A percentile compares a stretch with the other conserved stretches of the same genome.
These are phyloP conservation scores for Chaenodraco wilsoni DNA, from an alignment of 2,797 vertebrate genomes.

Conservation along the genomic window DNA sequence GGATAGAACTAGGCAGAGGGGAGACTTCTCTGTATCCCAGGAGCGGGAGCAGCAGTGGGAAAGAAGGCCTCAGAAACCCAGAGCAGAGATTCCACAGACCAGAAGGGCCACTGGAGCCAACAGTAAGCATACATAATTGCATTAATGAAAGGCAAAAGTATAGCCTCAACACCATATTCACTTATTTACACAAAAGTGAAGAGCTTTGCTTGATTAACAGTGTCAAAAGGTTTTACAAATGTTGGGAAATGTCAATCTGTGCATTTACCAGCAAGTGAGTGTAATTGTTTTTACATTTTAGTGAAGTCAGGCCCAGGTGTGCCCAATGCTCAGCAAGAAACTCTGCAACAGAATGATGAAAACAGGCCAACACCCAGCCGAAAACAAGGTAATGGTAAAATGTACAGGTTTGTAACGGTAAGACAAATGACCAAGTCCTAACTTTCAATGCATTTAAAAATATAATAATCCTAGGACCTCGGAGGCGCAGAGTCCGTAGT, in stretches of 20 bases:
- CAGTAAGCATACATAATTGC: slow-evolving; percentile 43
- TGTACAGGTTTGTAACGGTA: not conserved
- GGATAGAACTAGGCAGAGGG: slow-evolving; percentile 82
- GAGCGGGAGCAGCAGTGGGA: slow-evolving; percentile 75
- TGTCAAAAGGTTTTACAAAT: not conserved
- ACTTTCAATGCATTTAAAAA: not conserved
- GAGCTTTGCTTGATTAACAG: not conserved
- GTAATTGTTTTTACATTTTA: slow-evolving; percentile 32
- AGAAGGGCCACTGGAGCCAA: slow-evolving; percentile 36
- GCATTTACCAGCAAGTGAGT: not conserved
- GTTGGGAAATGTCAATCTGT: not conserved
- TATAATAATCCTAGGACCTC: slow-evolving; percentile 80
- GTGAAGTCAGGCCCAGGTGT: slow-evolving; percentile 43
- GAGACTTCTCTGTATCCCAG: slow-evolving; percentile 47
- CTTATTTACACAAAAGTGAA: not conserved
- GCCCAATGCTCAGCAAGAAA: slow-evolving; percentile 61
- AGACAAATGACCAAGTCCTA: no score
- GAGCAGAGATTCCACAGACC: slow-evolving; percentile 73
- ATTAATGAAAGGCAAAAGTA: not conserved
- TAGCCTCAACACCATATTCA: not conserved
- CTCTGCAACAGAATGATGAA: slow-evolving; percentile 82
- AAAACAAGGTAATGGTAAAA: slow-evolving; percentile 85
- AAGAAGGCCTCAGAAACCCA: slow-evolving; percentile 66
- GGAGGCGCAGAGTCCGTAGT: slow-evolving; percentile 88
- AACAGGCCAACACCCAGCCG: slow-evolving; percentile 88